Evolutionary conservation across 2,797 vertebrate species (phyloP), one percentile per base, ranked within the genome.

Genomic region (Acrossocheilus wenchowensis): DNA sequence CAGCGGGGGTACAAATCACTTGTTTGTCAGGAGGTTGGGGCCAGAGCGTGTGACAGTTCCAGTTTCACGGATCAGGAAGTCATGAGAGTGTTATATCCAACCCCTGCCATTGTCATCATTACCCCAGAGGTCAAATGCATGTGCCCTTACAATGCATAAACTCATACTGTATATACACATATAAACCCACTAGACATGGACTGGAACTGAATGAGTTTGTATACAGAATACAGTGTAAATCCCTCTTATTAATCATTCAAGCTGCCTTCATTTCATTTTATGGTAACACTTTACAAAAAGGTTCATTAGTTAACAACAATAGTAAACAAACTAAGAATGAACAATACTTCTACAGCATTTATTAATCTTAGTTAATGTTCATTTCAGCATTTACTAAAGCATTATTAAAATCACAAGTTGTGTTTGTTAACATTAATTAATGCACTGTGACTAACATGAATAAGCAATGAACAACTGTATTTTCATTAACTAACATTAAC

Each of bases 1-100:
- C 87, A 79, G 64, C 57, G 41, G 3, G 86, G 86, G 85, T 84
- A 90, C 89, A 92, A 91, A 90, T 92, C 89, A 91, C 83, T 86
- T 89, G 83, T 88, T 90, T 87, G 88, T 90, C 88, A 88, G 82
- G 54, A 68, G 45, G 87, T 72, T 83, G 50, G 82, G 54, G 66
- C 41, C 71, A 69, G 77, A 66, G 30, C 30, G 23, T 82, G 75
- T 81, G 81, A 68, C 79, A 85, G 84, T 64, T 78, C 78, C 82
- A 81, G 84, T 89, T 90, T 88, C 75, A 89, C 30, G 81, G 82
- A 86, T 83, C 82, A 88, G 87, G 82, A 88, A 73, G 66, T 85
- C 66, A 41, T 83, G 80, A 85, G 82, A 82, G 71, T 78, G 66
- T 82, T 57, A 71, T 75, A 79, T 73, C 26, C 75, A 83, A 66